Base-by-base conservation (phyloP, 2,113 vertebrate genomes). In the Zeus faber region DNA sequence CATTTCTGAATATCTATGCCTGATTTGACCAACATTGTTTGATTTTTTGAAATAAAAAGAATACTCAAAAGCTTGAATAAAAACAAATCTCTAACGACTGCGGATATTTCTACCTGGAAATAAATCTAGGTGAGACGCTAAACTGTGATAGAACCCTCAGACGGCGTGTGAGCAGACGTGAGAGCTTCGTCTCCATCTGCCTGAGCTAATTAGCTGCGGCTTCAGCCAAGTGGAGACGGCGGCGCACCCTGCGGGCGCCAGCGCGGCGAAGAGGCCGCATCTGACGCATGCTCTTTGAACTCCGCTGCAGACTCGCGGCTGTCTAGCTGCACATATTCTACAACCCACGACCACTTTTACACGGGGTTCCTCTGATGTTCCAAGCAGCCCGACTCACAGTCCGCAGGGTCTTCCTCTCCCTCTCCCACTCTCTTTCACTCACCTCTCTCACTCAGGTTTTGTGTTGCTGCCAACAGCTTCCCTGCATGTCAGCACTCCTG, bases 191-290 rank as follows among this genome's bases (percentile, higher is more conserved):
- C 64, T 74, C 74, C 76, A 76, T 74, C 77, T 81, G 70, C 72
- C 80, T 73, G 77, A 80, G 70, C 78, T 74, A 81, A 85, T 83
- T 84, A 81, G 59, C 62, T 70, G 60, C 60, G 53, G 24, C 4
- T 41, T 44, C 65, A 81, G 81, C 77, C 71, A 65, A 83, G 66
- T 59, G 35, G 65, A 69, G 54, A 9, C 25, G 2, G 49, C 46
- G 61, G 4, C 4, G 24, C 25, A 26, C 53, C 53, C 26, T n/a
- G n/a, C n/a, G n/a, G n/a, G n/a, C n/a, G n/a, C 2, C 8, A 10
- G 57, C 0, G 2, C 54, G 58, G 49, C 7, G 59, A 23, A 56
- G 54, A 51, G 67, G 41, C 26, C 26, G 31, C 14, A 20, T 68
- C 57, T 74, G 75, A 74, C 60, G 14, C 48, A 48, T 16, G 23